phyloP scores from a whole-genome alignment of 2,113 vertebrate species.

The Perognathus longimembris region DNA sequence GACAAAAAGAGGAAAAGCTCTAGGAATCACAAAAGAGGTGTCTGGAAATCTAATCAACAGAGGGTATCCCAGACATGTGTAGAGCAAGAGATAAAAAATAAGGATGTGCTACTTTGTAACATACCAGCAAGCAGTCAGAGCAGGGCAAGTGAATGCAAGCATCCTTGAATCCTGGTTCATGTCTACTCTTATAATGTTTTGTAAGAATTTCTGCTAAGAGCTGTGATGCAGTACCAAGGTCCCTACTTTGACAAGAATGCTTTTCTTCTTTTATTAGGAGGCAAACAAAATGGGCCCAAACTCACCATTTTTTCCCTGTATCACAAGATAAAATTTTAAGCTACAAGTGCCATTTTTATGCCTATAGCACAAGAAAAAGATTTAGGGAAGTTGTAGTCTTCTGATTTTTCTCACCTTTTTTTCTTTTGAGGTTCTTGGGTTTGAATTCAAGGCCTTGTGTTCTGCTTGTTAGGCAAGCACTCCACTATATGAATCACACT shows the following conservation, averaged over 20 bases:
- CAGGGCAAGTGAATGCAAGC: fast-evolving
- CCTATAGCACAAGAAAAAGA: too few species aligned
- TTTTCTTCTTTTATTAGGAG: neutral
- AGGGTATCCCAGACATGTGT: too few species aligned
- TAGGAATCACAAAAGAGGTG: neutral
- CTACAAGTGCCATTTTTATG: neutral
- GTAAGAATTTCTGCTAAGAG: neutral
- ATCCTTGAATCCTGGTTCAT: neutral
- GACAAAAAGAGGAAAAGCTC: too few species aligned
- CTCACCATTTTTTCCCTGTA: neutral
- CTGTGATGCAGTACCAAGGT: fast-evolving
- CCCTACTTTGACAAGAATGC: neutral
- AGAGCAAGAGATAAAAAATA: neutral
- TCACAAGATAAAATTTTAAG: neutral
- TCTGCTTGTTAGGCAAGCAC: too few species aligned
- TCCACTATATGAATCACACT: too few species aligned
- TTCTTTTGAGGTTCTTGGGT: too few species aligned
- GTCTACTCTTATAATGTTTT: neutral
- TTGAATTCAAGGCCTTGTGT: too few species aligned
- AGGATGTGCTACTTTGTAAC: neutral
- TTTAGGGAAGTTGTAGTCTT: neutral
- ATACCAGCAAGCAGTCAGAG: neutral
- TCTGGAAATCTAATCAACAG: neutral
- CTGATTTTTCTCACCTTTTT: too few species aligned
- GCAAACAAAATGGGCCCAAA: neutral